These are phyloP conservation scores for Oreochromis niloticus DNA, from an alignment of 2,113 vertebrate genomes.

Conservation along the genomic window DNA sequence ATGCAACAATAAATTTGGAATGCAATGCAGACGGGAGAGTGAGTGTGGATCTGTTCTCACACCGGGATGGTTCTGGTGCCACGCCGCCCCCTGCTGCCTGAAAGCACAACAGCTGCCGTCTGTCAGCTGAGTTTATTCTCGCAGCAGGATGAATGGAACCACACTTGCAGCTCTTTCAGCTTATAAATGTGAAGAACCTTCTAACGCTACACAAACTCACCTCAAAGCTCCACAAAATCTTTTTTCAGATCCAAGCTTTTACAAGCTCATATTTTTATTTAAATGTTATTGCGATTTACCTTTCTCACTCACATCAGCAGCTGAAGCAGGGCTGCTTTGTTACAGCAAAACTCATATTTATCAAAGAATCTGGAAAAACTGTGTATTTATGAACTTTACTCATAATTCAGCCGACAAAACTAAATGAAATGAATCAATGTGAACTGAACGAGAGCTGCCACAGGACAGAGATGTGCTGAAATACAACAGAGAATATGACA, in stretches of 20 bases:
- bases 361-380: background rate
- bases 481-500: background rate
- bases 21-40: conserved; percentile 25
- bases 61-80: background rate
- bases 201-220: background rate
- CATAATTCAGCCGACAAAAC: background rate
- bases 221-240: background rate
- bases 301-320: background rate
- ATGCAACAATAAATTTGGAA: conserved; percentile 66
- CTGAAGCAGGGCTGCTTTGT: background rate
- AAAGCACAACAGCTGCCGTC: background rate
- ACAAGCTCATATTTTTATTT: background rate
- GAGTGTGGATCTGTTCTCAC: background rate
- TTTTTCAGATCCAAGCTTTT: background rate
- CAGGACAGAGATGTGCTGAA: background rate
- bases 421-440: background rate
- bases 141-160: background rate
- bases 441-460: background rate
- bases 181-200: background rate
- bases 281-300: accelerated
- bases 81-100: background rate
- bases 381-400: background rate
- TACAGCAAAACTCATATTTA: background rate
- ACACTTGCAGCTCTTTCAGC: background rate
- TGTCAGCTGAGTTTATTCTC: background rate